Evolutionary conservation across 92 coral and sea anemone genomes (phyloP), one percentile per base, ranked within the genome.

Genomic region (Ricordea florida): DNA sequence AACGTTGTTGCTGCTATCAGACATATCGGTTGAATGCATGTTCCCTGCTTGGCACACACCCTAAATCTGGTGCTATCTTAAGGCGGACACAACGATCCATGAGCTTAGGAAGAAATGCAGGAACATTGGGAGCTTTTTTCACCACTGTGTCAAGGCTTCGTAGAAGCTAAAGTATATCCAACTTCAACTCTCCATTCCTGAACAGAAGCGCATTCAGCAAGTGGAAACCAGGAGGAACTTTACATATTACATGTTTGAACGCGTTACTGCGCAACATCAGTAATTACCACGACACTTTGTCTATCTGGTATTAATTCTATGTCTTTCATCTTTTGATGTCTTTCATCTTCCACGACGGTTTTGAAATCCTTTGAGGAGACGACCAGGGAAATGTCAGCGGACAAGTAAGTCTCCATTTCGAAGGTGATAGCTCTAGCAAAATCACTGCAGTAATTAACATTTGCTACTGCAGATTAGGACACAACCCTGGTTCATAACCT

Each of bases 281-380:
- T 74, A 29, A 64, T 76, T 0, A 76, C 83, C 72, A 76, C 83
- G 2, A n/a, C n/a, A n/a, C n/a, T n/a, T n/a, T n/a, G n/a, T n/a
- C n/a, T n/a, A n/a, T n/a, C n/a, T n/a, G n/a, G n/a, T n/a, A n/a
- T n/a, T n/a, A n/a, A n/a, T n/a, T n/a, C n/a, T n/a, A n/a, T n/a
- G 83, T 51, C 60, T 76, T 47, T 45, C 83, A 8, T 17, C 65
- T 17, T 26, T 51, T 2, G 74, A 76, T 76, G 48, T 76, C 66
- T 76, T 48, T 62, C 49, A 29, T 46, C 58, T 20, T 27, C 42
- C 5, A 41, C 50, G 24, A 25, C 57, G 10, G 50, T 76, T 32
- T 69, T 76, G 25, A 48, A 76, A 41, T 72, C 82, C 0, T 76
- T 62, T 44, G 73, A 62, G 36, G 59, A 62, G 1, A 35, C 82